Conservation (phyloP, 2,113 vertebrate genomes). For the Coregonus clupeaformis region DNA sequence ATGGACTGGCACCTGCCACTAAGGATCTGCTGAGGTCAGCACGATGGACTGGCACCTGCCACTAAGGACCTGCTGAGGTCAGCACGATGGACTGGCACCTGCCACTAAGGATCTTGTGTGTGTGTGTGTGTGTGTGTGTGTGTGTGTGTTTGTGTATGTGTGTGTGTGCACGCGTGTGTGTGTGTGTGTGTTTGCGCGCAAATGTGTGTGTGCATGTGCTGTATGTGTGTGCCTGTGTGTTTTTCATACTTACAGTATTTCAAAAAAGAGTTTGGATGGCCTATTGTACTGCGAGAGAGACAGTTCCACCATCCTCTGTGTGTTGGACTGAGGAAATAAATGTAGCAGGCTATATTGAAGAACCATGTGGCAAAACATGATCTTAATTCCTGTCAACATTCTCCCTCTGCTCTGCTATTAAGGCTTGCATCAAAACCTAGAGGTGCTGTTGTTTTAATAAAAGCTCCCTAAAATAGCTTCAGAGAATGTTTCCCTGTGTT, state of each 20-base stretch:
- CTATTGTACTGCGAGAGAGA: no score
- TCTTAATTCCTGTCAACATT: slow-evolving; percentile 52
- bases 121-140: neutral
- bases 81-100: slow-evolving; percentile 25
- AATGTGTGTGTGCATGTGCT: neutral
- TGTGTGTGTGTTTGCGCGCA: neutral
- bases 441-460: slow-evolving; percentile 61
- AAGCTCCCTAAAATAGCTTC: slow-evolving; percentile 61
- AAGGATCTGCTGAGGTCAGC: slow-evolving; percentile 45
- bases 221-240: neutral
- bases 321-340: neutral
- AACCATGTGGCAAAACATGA: slow-evolving; percentile 48
- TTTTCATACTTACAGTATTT: neutral
- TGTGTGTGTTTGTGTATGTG: neutral
- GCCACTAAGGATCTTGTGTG: neutral
- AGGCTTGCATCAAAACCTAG: slow-evolving; percentile 50
- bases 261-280: no score
- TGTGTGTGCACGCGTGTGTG: neutral
- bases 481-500: slow-evolving; percentile 44
- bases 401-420: slow-evolving; percentile 49
- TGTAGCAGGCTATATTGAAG: slow-evolving; percentile 42
- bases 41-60: slow-evolving; percentile 8
- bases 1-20: slow-evolving; percentile 3
- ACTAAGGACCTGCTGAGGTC: slow-evolving; percentile 39
- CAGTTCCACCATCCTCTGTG: neutral